Conservation (phyloP, 2,888 invertebrate genomes). For the Phengaris arion region DNA sequence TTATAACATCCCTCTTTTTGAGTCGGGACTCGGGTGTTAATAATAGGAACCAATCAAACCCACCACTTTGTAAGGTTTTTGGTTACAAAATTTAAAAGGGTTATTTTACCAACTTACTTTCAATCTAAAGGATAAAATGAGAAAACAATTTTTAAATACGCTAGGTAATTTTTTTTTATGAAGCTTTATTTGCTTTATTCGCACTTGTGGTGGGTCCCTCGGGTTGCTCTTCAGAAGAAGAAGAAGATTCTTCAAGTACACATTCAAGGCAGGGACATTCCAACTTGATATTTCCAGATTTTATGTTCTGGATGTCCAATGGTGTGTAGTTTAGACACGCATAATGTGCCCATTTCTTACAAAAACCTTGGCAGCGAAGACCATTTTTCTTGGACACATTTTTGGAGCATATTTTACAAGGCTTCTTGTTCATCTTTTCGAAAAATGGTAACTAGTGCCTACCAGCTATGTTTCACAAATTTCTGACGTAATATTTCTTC, state of each 20-base stretch:
- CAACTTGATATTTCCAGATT: conserved; percentile 50
- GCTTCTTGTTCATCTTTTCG: conserved; percentile 48
- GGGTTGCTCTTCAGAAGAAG: conserved; percentile 5
- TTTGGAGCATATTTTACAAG: conserved; percentile 54
- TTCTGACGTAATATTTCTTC: too few relatives aligned
- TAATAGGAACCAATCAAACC: too few relatives aligned
- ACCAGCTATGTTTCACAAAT: too few relatives aligned
- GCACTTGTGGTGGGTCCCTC: background rate
- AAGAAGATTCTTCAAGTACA: conserved; percentile 6
- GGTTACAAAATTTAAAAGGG: too few relatives aligned
- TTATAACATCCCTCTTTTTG: too few relatives aligned
- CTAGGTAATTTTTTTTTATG: too few relatives aligned
- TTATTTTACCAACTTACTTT: too few relatives aligned
- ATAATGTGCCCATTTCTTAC: conserved; percentile 58
- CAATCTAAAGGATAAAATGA: too few relatives aligned
- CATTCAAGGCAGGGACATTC: conserved; percentile 59
- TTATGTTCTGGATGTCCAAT: conserved; percentile 55
- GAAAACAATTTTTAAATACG: too few relatives aligned
- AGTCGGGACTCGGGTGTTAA: too few relatives aligned
- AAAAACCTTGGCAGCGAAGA: conserved; percentile 57
- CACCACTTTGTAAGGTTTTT: too few relatives aligned
- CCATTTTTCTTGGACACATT: conserved; percentile 51
- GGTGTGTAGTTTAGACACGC: conserved; percentile 54
- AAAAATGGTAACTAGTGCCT: conserved; percentile 31
- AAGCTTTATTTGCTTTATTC: too few relatives aligned